These are phyloP conservation scores for Cyclargus thomasi DNA, from an alignment of 1,140 invertebrate genomes.

Conservation along the genomic window DNA sequence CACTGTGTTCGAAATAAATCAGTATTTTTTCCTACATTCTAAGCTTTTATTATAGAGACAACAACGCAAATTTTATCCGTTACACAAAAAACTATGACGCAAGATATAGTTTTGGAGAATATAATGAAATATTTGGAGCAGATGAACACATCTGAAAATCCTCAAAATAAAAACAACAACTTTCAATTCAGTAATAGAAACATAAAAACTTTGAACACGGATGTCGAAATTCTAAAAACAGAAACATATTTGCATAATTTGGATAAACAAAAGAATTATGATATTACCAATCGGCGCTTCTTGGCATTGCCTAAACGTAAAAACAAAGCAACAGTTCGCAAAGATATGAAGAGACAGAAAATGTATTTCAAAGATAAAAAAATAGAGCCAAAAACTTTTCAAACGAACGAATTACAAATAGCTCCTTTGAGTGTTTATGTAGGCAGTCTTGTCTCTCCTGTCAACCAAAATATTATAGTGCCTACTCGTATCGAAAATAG, in stretches of 20 bases:
- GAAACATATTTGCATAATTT: background rate
- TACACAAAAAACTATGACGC: background rate
- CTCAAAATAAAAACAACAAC: conserved; percentile 6
- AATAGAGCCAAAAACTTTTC: conserved; percentile 39
- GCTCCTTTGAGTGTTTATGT: conserved; percentile 47
- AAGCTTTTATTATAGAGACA: background rate
- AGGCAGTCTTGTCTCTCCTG: conserved; percentile 33
- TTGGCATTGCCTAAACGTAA: background rate
- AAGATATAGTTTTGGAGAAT: conserved; percentile 29
- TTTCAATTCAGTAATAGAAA: background rate
- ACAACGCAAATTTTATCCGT: background rate
- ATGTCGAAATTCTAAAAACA: background rate
- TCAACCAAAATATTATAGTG: conserved; percentile 54
- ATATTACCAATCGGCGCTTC: background rate
- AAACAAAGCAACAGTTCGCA: background rate
- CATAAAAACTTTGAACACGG: background rate
- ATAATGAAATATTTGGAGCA: conserved; percentile 51
- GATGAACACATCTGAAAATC: conserved; percentile 34
- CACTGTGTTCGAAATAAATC: too few species aligned
- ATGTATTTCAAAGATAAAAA: conserved; percentile 15
- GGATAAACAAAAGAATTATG: background rate
- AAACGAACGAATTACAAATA: conserved; percentile 57
- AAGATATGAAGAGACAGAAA: background rate
- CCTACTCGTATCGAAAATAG: conserved; percentile 19
- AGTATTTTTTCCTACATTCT: background rate